phyloP scores from a whole-genome alignment of 2,113 vertebrate species.

The Hydropotes inermis region DNA sequence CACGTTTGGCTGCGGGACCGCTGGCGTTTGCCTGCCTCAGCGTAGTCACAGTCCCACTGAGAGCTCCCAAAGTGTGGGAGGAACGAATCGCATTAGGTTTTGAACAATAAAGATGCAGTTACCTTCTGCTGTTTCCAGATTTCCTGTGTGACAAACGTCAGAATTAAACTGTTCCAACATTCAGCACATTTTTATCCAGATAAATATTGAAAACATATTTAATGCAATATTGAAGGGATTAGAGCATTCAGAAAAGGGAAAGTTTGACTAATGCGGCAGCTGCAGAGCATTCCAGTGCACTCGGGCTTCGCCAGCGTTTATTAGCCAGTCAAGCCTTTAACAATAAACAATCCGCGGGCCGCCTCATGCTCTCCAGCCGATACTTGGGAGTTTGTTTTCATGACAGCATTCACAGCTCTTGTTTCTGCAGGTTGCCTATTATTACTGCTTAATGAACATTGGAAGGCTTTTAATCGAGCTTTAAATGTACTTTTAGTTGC shows the following conservation, averaged over 20 bases:
- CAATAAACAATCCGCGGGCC: constrained; percentile 78
- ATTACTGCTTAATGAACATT: background rate
- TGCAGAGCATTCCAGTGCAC: constrained; percentile 77
- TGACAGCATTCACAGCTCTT: constrained; percentile 51
- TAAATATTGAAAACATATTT: constrained; percentile 88
- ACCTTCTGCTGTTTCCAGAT: constrained; percentile 76
- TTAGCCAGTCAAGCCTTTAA: constrained; percentile 78
- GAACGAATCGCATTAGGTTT: background rate
- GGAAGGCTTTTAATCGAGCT: background rate
- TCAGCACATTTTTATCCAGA: constrained; percentile 85
- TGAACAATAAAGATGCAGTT: constrained; percentile 61
- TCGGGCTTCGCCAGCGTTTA: constrained; percentile 78
- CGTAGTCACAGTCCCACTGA: constrained; percentile 13
- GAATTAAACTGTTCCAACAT: constrained; percentile 81
- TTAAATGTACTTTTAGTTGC: background rate
- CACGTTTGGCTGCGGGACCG: constrained; percentile 70
- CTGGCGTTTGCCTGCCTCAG: constrained; percentile 66
- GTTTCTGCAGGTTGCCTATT: background rate
- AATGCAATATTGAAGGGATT: constrained; percentile 85
- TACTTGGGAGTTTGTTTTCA: constrained; percentile 51
- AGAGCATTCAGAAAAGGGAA: constrained; percentile 83
- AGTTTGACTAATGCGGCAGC: constrained; percentile 83
- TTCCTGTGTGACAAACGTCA: constrained; percentile 77
- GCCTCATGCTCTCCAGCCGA: constrained; percentile 64
- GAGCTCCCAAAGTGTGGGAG: background rate